phyloP scores from a whole-genome alignment of 2,797 vertebrate genomes.

The Rhinogobio ventralis region DNA sequence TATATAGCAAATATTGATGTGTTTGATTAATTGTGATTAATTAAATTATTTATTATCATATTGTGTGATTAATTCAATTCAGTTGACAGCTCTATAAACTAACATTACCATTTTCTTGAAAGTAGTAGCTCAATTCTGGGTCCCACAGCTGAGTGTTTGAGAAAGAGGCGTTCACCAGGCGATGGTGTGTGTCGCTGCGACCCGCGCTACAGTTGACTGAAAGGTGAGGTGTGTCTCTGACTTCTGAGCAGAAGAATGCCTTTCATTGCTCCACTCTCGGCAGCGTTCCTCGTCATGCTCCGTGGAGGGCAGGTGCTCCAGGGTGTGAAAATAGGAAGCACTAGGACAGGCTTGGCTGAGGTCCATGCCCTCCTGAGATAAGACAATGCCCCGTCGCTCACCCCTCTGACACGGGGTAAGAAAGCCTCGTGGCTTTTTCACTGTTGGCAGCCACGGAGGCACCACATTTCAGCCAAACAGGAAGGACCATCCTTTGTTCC shows the following conservation, averaged over 20 bases:
- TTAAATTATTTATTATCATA: not conserved
- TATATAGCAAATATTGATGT: not conserved
- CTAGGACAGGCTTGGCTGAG: constrained; percentile 75
- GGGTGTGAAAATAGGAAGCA: constrained; percentile 82
- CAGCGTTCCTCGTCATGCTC: constrained; percentile 73
- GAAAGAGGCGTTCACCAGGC: not conserved
- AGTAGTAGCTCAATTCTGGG: not conserved
- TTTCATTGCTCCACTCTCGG: constrained; percentile 72
- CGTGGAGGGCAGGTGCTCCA: constrained; percentile 77
- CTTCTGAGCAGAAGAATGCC: constrained; percentile 70
- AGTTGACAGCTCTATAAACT: not conserved
- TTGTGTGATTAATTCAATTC: not conserved
- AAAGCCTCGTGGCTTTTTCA: constrained; percentile 66
- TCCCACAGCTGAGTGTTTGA: not conserved
- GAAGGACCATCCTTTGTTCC: constrained; percentile 69
- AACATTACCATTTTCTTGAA: not conserved
- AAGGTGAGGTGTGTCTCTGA: constrained; percentile 63
- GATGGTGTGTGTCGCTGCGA: constrained; percentile 64
- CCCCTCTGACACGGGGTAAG: constrained; percentile 63
- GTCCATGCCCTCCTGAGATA: constrained; percentile 78
- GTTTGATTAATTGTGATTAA: not conserved
- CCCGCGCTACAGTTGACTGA: constrained; percentile 73
- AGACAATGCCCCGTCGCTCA: constrained; percentile 76
- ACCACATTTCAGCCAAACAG: constrained; percentile 62
- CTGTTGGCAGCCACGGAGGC: constrained; percentile 61